Evolutionary conservation across 2,888 invertebrate genomes (phyloP), one percentile per base, ranked within the genome.

Genomic region (Macrosiphum euphorbiae): DNA sequence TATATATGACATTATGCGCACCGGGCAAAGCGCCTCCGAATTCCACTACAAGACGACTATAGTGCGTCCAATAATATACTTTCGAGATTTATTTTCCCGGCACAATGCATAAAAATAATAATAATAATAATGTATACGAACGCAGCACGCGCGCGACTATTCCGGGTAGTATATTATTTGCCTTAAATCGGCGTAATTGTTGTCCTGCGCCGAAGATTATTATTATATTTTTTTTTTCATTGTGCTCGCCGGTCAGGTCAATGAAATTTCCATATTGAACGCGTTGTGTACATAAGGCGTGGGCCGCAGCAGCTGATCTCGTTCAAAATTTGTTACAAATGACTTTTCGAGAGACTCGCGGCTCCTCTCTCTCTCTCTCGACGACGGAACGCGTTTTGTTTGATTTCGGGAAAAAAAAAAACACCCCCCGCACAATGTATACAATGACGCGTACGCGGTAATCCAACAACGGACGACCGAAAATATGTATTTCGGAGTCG

Each of bases 311-410:
- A 94, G 94, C 94, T 90, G 94, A 90, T 86, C 90, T 94, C 50
- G 94, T 67, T 61, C 24, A 41, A 94, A 93, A 94, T 94, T 94
- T 90, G 94, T 94, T 94, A 94, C 94, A 94, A 94, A 94, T 94
- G 94, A 94, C 94, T 90, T 86, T 90, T 55, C 61, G 90, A 86
- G 55, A 58, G 58, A 47, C 35, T 35, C 91, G 44, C 26, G 41
- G 11, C 24, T n/a, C 20, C n/a, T 78, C 35, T 24, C 52, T 55
- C 55, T 20, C 5, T 24, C 5, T 3, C 78, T 41, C 78, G 35
- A 35, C n/a, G 67, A n/a, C 78, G 78, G 20, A 26, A 2, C 61
- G 24, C 35, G 44, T 92, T 86, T 92, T 92, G 41, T 67, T 67
- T 52, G 67, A 52, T 88, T 67, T 91, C 67, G 61, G 26, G n/a